Evolutionary conservation across 2,113 vertebrate species (phyloP).

Genomic region (Dasypus novemcinctus): DNA sequence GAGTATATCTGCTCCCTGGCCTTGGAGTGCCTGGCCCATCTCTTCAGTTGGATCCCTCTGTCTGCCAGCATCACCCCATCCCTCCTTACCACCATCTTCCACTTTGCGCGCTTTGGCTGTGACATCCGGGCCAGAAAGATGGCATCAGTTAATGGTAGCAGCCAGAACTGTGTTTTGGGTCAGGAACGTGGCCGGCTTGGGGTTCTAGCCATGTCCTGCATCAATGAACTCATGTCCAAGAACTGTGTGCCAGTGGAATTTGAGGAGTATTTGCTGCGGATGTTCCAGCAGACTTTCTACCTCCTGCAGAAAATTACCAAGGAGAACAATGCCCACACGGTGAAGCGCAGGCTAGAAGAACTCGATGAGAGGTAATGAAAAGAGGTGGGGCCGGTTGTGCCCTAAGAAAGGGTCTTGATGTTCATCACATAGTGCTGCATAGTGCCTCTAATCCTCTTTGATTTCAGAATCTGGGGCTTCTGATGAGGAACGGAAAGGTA

Average conservation of each 20-base stretch:
- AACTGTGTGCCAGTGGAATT: slow-evolving; percentile 99
- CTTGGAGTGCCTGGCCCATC: slow-evolving; percentile 97
- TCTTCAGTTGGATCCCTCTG: slow-evolving; percentile 99
- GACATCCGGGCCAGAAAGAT: slow-evolving; percentile 88
- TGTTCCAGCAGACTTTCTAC: slow-evolving; percentile 99
- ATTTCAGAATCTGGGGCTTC: slow-evolving; percentile 75
- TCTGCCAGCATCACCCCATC: slow-evolving; percentile 97
- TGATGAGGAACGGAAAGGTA: slow-evolving; percentile 62
- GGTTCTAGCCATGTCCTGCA: slow-evolving; percentile 96
- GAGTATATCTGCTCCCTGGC: slow-evolving; percentile 94
- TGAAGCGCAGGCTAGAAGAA: slow-evolving; percentile 95
- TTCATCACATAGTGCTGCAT: background rate
- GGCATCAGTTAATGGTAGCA: slow-evolving; percentile 90
- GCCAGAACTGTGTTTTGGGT: slow-evolving; percentile 79
- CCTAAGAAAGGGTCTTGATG: slow-evolving; percentile 24
- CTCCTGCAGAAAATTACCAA: slow-evolving; percentile 97
- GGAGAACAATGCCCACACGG: slow-evolving; percentile 93
- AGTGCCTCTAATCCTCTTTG: slow-evolving; percentile 76
- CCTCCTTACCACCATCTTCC: slow-evolving; percentile 97
- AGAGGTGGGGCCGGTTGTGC: background rate
- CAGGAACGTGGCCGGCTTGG: slow-evolving; percentile 92
- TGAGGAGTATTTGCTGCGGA: slow-evolving; percentile 96
- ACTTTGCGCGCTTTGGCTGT: slow-evolving; percentile 97
- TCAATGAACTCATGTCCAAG: slow-evolving; percentile 99
- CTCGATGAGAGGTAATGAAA: slow-evolving; percentile 95